Base-by-base conservation (phyloP, 2,797 vertebrate species). In the Myiotriccus ornatus region DNA sequence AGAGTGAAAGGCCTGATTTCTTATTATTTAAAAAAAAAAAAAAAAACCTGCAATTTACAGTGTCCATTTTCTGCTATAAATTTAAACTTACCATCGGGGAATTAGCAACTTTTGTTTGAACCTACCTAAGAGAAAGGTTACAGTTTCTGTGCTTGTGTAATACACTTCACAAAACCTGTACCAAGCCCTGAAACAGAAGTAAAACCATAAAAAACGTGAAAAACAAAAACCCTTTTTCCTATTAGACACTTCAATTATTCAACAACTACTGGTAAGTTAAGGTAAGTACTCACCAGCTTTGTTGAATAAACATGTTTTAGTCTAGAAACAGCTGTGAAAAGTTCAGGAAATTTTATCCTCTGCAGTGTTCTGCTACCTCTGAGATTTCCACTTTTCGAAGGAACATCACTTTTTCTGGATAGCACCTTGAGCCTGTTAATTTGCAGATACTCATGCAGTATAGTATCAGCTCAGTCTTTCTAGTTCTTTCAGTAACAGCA, bases 401-500 rank as follows among this genome's bases (percentile, higher is more conserved):
- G 43, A 92, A 65, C 25, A 35, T 37, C 46, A 35, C 46, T 63
- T 87, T 88, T 64, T 64, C 64, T 47, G 62, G 59, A 79, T 1
- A 75, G 79, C 41, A 73, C 2, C 8, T 15, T 68, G 55, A 75
- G 67, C 32, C 32, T 0, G 0, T 14, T 44, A 56, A 64, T 93
- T 67, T 69, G 41, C 67, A 92, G 84, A 89, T 39, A 49, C 11
- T 78, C 55, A 0, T 9, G 20, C 65, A 75, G 47, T 43, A 47
- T 19, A 67, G 30, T 62, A 93, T 46, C 83, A 90, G 46, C 62
- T 69, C 50, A 78, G 4, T 49, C 74, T 3, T 93, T 60, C 68
- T 64, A 87, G 47, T 28, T 77, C 75, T 60, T 89, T 71, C 87
- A 77, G 63, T 60, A 77, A 93, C 32, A 89, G 68, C 74, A 87